Evolutionary conservation across 2,113 vertebrate genomes (phyloP).

Genomic region (Notothenia coriiceps): DNA sequence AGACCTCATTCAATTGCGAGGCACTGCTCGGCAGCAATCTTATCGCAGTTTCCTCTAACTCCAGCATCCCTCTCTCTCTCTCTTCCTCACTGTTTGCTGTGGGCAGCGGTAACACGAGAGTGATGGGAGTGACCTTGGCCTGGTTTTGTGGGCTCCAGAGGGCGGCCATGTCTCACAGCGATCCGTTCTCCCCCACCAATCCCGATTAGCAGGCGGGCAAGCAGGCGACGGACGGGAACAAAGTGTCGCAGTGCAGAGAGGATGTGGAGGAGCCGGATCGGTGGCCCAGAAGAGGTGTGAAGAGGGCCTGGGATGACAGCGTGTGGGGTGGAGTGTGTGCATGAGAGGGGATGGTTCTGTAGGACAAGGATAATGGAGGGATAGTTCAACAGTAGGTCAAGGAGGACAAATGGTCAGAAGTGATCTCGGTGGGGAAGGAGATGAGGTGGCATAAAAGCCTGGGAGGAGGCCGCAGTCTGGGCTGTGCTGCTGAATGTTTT

Average conservation of each 20-base stretch:
- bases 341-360: conserved; percentile 13
- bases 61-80: conserved; percentile 41
- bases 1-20: conserved; percentile 44
- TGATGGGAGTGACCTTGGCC: conserved; percentile 78
- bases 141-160: conserved; percentile 70
- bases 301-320: conserved; percentile 28
- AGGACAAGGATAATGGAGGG: conserved; percentile 45
- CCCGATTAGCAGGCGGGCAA: conserved; percentile 69
- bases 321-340: conserved; percentile 33
- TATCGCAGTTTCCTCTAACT: conserved; percentile 60
- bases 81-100: conserved; percentile 49
- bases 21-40: conserved; percentile 39
- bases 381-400: conserved; percentile 65
- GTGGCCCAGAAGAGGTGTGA: conserved; percentile 55
- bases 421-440: conserved; percentile 47
- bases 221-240: conserved; percentile 56
- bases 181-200: conserved; percentile 68
- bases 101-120: conserved; percentile 50
- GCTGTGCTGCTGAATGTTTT: conserved; percentile 32
- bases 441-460: conserved; percentile 43
- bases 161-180: conserved; percentile 62
- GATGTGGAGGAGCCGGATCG: conserved; percentile 52
- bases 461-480: conserved; percentile 40
- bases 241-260: conserved; percentile 77
- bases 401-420: conserved; percentile 50